Base-by-base conservation (phyloP, 2,113 vertebrate genomes). In the Charadrius vociferus region DNA sequence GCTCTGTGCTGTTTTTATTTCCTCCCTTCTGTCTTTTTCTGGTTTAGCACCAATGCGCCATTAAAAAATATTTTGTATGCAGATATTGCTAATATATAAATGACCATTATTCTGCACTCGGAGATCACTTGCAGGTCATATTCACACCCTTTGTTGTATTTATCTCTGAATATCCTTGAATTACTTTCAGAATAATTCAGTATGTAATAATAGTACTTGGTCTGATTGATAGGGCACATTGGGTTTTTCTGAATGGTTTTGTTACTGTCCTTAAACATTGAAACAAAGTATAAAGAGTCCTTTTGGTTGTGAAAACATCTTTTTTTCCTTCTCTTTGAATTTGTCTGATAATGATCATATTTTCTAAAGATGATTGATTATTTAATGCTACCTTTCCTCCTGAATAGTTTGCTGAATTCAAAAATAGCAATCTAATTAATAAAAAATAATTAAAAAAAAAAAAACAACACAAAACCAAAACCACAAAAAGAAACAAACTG, bases 51-150 rank as follows among this genome's bases (percentile, higher is more conserved):
- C 45, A 18, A 24, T 7, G 32, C 6, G 13, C 22, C 9, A 41
- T 68, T 18, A 77, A 63, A 56, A 77, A 34, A 15, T 6, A 18
- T 1, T 36, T 34, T 1, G 0, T 20, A 18, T 45, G 58, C 20
- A 11, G 4, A 13, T 50, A 56, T 22, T 56, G 23, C 55, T 20
- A 30, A 9, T n/a, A 7, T 29, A 10, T 21, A 17, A 41, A 11
- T 34, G 34, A 30, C 52, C 2, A 0, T 61, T 26, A 9, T n/a
- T 45, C 43, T n/a, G 39, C 37, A 29, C 66, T 61, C 1, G 0
- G 10, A 4, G 13, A 27, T 37, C 13, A 3, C 39, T 34, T 24
- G 7, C 26, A 37, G 52, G 27, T n/a, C 26, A 23, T 9, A 1
- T 15, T 68, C 23, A 26, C n/a, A 21, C 18, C 39, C 18, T 49